Conservation (phyloP, 2,113 vertebrate species). For the Tinamus guttatus region DNA sequence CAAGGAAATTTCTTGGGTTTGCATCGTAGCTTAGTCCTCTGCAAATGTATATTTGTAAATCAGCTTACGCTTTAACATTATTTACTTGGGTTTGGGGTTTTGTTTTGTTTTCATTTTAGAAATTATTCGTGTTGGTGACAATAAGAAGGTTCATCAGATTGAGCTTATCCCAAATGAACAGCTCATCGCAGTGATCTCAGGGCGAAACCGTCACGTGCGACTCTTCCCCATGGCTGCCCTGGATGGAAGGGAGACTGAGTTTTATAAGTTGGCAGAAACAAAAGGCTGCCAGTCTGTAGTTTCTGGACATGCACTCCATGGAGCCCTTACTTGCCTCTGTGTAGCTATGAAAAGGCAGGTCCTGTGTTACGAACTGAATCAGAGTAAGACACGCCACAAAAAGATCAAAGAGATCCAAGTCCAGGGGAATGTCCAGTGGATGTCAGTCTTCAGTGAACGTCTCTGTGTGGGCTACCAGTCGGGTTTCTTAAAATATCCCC, state of each 20-base stretch:
- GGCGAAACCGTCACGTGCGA: slow-evolving; percentile 96
- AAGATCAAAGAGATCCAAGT: slow-evolving; percentile 94
- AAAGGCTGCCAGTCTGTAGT: slow-evolving; percentile 93
- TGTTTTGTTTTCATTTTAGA: slow-evolving; percentile 76
- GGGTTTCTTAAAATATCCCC: slow-evolving; percentile 90
- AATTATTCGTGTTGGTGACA: slow-evolving; percentile 96
- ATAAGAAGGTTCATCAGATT: slow-evolving; percentile 97
- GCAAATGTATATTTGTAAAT: not conserved
- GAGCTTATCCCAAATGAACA: slow-evolving; percentile 92
- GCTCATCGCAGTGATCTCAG: slow-evolving; percentile 95
- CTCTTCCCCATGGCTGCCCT: slow-evolving; percentile 90
- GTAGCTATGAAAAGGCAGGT: slow-evolving; percentile 97
- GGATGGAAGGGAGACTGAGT: slow-evolving; percentile 93
- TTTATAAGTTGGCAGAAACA: slow-evolving; percentile 93
- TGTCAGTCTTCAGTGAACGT: slow-evolving; percentile 92
- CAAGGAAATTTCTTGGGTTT: not conserved
- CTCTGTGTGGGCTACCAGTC: slow-evolving; percentile 94
- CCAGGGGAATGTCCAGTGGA: slow-evolving; percentile 92
- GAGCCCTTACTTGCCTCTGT: slow-evolving; percentile 90
- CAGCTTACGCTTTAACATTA: not conserved
- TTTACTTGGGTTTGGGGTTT: not conserved
- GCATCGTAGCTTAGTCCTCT: not conserved
- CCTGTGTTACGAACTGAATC: slow-evolving; percentile 94
- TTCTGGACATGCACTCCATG: slow-evolving; percentile 87
- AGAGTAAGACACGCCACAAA: slow-evolving; percentile 91